Evolutionary conservation across 2,797 vertebrate genomes (phyloP).

Genomic region (Ctenosaura bakeri): DNA sequence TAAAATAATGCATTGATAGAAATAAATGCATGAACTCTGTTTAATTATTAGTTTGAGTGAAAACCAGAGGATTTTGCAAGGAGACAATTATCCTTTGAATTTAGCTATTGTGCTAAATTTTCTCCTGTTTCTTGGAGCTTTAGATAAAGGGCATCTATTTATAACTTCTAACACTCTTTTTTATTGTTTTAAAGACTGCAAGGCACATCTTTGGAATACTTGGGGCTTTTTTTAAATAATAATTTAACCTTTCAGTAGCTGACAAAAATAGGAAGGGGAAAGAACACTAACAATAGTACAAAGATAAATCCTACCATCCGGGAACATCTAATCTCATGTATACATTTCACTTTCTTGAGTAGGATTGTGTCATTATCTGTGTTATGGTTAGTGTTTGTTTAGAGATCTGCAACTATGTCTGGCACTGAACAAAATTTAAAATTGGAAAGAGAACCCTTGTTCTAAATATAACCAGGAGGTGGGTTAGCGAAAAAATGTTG

Average conservation of each 20-base stretch:
- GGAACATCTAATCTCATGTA: constrained; percentile 45
- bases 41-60: constrained; percentile 8
- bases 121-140: constrained; percentile 26
- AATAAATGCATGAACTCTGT: not conserved
- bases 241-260: constrained; percentile 24
- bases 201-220: not conserved
- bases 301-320: constrained; percentile 34
- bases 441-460: constrained; percentile 28
- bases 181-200: constrained; percentile 21
- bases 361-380: constrained; percentile 18
- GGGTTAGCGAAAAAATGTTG: constrained; percentile 20
- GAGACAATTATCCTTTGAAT: not conserved
- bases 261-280: constrained; percentile 35
- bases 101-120: constrained; percentile 14
- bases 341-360: constrained; percentile 38
- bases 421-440: constrained; percentile 9
- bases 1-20: constrained; percentile 8
- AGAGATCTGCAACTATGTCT: constrained; percentile 10
- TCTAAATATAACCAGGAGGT: constrained; percentile 34
- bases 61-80: not conserved
- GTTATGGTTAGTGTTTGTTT: constrained; percentile 17
- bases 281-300: constrained; percentile 29
- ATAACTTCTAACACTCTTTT: constrained; percentile 35
- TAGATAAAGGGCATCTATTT: not conserved
- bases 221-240: constrained; percentile 34